Percentiles rank a stretch among this genome's conserved stretches.
Conservation (phyloP, 2,888 invertebrate genomes). For the Ennomos quercinarius region DNA sequence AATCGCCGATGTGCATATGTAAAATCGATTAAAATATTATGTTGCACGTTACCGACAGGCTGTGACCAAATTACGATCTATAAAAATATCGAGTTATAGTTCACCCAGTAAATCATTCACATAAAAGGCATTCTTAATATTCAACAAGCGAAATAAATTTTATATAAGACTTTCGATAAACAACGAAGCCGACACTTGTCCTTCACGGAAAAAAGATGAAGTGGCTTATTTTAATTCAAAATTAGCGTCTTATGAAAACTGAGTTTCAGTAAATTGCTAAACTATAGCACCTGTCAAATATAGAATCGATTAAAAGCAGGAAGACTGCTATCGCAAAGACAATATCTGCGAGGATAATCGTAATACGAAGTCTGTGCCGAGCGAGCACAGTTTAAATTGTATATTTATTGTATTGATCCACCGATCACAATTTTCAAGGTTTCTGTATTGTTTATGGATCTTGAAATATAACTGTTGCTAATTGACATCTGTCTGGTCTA, state of each 20-base stretch:
- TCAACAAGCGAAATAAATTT: no score
- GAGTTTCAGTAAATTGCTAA: neutral
- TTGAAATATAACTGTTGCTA: conserved; percentile 3
- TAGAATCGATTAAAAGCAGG: conserved; percentile 14
- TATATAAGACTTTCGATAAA: no score
- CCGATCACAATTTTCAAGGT: conserved; percentile 43
- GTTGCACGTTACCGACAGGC: conserved; percentile 10
- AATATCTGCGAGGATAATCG: neutral
- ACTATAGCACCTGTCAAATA: conserved; percentile 27
- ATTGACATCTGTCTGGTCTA: neutral
- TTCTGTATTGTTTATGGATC: conserved; percentile 8
- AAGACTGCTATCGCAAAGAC: conserved; percentile 2
- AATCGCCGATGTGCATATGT: conserved; percentile 6
- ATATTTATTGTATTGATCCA: conserved; percentile 43
- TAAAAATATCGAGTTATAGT: conserved; percentile 13
- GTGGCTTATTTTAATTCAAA: no score
- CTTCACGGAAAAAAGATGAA: no score
- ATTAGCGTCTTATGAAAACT: neutral
- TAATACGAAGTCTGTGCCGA: neutral
- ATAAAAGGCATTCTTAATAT: no score
- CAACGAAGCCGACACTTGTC: no score
- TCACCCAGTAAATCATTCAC: conserved; percentile 5
- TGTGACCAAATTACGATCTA: conserved; percentile 6
- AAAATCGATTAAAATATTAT: conserved; percentile 12
- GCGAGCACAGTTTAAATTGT: conserved; percentile 16